These are phyloP conservation scores for Anticlea derivata DNA, from an alignment of 2,888 invertebrate genomes.

Conservation along the genomic window DNA sequence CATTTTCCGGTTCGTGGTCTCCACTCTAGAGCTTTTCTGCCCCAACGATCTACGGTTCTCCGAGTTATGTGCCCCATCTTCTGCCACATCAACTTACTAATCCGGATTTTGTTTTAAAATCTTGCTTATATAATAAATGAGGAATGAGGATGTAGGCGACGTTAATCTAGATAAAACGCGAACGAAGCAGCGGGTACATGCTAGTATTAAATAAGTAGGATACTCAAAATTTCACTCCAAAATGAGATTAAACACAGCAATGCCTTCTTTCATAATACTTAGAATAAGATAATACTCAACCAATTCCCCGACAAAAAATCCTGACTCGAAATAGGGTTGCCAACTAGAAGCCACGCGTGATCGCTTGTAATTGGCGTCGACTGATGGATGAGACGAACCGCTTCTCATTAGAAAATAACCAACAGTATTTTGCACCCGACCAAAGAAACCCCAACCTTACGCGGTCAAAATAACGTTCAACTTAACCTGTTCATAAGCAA, in stretches of 20 bases:
- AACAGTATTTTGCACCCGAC: conserved; percentile 37
- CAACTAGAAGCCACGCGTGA: conserved; percentile 66
- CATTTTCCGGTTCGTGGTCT: too few species aligned
- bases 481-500: not conserved
- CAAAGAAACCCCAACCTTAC: conserved; percentile 29
- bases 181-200: too few species aligned
- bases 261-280: conserved; percentile 19
- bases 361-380: conserved; percentile 71
- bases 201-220: too few species aligned
- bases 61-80: too few species aligned
- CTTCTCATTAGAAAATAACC: conserved; percentile 55
- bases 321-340: conserved; percentile 60
- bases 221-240: too few species aligned
- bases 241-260: not conserved
- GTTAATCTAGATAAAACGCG: too few species aligned
- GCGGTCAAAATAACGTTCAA: conserved; percentile 16
- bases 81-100: too few species aligned
- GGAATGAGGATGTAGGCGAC: too few species aligned
- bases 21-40: too few species aligned
- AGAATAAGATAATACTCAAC: conserved; percentile 30
- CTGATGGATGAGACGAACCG: conserved; percentile 55
- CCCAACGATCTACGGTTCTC: too few species aligned
- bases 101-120: too few species aligned
- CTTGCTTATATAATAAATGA: too few species aligned
- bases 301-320: conserved; percentile 38